Conservation (phyloP, 2,113 vertebrate species). For the Lipophrys pholis region DNA sequence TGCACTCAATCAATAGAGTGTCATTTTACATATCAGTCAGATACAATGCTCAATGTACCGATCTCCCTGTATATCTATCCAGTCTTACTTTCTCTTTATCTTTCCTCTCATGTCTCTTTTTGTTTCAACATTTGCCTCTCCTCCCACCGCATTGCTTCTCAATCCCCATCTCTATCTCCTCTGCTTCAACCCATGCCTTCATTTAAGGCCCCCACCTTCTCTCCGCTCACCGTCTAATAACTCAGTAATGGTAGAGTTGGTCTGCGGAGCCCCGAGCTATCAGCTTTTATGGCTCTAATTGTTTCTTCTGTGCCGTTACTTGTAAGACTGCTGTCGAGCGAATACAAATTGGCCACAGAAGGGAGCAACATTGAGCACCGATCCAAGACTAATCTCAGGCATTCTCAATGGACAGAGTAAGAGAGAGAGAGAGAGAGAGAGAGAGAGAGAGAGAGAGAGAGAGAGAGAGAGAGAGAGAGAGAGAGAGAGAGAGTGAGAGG, state of each 20-base stretch:
- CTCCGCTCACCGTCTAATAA: constrained; percentile 55
- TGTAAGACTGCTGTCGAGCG: constrained; percentile 61
- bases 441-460: too few species aligned
- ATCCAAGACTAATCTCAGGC: constrained; percentile 67
- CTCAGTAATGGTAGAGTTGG: constrained; percentile 68
- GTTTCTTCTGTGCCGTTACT: constrained; percentile 74
- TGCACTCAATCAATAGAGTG: too few species aligned
- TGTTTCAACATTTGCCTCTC: constrained; percentile 5
- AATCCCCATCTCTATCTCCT: constrained; percentile 17
- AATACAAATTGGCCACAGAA: constrained; percentile 73
- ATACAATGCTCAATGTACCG: too few species aligned
- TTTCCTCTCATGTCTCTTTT: constrained; percentile 15
- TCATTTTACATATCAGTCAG: too few species aligned
- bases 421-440: too few species aligned
- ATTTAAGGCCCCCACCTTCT: constrained; percentile 18
- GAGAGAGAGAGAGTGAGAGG: too few species aligned
- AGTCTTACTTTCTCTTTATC: constrained; percentile 9
- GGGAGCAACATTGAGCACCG: constrained; percentile 55
- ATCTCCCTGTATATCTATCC: too few species aligned
- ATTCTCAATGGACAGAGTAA: constrained; percentile 43
- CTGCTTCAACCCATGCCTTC: constrained; percentile 17
- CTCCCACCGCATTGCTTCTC: constrained; percentile 14
- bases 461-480: too few species aligned
- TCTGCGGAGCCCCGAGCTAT: constrained; percentile 64
- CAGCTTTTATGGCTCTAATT: constrained; percentile 76